Base-by-base conservation (phyloP, 2,888 invertebrate species). In the Rugalucina vietnamica region DNA sequence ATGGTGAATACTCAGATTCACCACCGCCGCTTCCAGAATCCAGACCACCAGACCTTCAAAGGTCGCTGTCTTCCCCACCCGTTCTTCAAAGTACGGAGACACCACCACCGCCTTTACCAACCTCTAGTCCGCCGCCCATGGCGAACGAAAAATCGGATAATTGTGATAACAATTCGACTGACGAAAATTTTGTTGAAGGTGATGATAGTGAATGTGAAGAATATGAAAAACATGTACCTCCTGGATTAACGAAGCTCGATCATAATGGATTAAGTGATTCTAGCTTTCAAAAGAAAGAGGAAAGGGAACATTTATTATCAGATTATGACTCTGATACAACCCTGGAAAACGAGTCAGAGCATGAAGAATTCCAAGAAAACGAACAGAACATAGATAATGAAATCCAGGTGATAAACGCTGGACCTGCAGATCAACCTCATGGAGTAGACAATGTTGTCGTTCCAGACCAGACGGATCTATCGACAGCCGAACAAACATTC, bases 1-100 rank as follows among this genome's bases (percentile, higher is more conserved):
- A 80, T 49, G 32, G 54, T 54, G 18, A 29, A 21, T 65, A 49
- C 18, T 14, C 54, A 5, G 79, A 79, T 29, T 36, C 71, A 18
- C 72, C 81, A 21, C 81, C 84, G 29, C 76, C 84, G 18, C 50
- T 76, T 0, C 81, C 84, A 14, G 34, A 54, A 21, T 70, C 78
- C 0, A 27, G 39, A n/a, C 81, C 78, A 21, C 81, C 75, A 39
- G 60, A 39, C 24, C 5, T 73, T 5, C 14, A 10, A 21, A 14
- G 14, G 12, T 34, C 32, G 34, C 14, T 34, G 1, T n/a, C n/a
- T 12, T 12, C 24, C 4, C n/a, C n/a, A n/a, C n/a, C n/a, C n/a
- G n/a, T n/a, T n/a, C n/a, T n/a, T n/a, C n/a, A n/a, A n/a, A n/a
- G n/a, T n/a, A n/a, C n/a, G n/a, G n/a, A n/a, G n/a, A n/a, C n/a